phyloP scores from a whole-genome alignment of 64 coral and sea anemone genomes.

The Montipora capricornis region DNA sequence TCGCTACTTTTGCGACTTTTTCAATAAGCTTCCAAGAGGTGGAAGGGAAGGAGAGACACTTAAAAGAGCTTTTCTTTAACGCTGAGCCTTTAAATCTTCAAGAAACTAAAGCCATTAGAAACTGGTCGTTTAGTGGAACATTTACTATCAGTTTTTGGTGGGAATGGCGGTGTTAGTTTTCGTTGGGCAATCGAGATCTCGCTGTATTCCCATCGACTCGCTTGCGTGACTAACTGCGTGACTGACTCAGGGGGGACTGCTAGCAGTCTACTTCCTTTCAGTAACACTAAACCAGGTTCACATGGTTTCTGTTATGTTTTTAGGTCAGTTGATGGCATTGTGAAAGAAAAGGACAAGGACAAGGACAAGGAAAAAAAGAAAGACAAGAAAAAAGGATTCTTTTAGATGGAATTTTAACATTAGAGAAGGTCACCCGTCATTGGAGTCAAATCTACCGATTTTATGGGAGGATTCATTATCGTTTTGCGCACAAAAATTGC shows the following conservation, averaged over 20 bases:
- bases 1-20: too few relatives aligned
- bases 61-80: too few relatives aligned
- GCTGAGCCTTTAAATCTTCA: too few relatives aligned
- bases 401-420: slow-evolving; percentile 38
- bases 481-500: background rate
- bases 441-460: background rate
- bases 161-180: too few relatives aligned
- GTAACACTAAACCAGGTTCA: background rate
- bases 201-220: too few relatives aligned
- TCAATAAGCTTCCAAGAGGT: too few relatives aligned
- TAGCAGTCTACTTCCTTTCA: background rate
- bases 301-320: background rate
- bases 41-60: too few relatives aligned
- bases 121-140: too few relatives aligned
- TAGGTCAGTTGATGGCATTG: slow-evolving; percentile 71
- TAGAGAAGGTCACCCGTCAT: background rate
- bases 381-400: slow-evolving; percentile 82
- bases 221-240: too few relatives aligned
- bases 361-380: slow-evolving; percentile 73
- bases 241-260: background rate
- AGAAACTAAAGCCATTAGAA: too few relatives aligned
- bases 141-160: too few relatives aligned
- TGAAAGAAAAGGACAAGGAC: slow-evolving; percentile 73
- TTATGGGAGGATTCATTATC: background rate
- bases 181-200: too few relatives aligned